phyloP scores from a whole-genome alignment of 2,797 vertebrate genomes.

The Halcyon leucocephala region DNA sequence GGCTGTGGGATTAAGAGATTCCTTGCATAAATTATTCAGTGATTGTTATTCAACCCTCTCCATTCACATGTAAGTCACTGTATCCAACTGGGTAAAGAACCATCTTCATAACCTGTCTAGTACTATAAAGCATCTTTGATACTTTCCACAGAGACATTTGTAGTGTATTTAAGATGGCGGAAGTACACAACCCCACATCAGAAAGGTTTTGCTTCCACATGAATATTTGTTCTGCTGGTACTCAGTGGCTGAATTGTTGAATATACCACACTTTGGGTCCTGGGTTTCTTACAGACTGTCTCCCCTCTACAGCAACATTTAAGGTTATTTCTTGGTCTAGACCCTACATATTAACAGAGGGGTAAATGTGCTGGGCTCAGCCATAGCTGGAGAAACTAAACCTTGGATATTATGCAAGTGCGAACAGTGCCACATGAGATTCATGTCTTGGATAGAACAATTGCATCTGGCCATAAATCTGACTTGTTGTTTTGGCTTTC shows the following conservation, averaged over 20 bases:
- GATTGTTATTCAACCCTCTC: neutral
- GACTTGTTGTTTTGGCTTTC: neutral
- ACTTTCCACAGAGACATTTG: slow-evolving; percentile 14
- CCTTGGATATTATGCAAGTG: neutral
- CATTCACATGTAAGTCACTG: neutral
- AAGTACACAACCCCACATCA: neutral
- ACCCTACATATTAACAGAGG: neutral
- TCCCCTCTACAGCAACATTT: neutral
- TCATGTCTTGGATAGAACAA: neutral
- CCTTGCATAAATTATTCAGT: slow-evolving; percentile 33
- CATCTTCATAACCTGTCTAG: neutral
- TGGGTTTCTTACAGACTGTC: neutral
- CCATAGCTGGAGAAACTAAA: neutral
- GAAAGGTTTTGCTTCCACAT: neutral
- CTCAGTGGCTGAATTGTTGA: neutral
- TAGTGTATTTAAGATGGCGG: neutral
- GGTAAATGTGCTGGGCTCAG: neutral
- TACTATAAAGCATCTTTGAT: slow-evolving; percentile 22
- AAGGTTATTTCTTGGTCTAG: neutral
- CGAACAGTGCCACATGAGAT: neutral
- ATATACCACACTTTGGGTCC: neutral
- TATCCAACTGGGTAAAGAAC: slow-evolving; percentile 10
- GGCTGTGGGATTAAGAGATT: neutral
- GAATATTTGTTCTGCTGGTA: neutral
- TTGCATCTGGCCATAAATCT: neutral